phyloP scores from a whole-genome alignment of 2,797 vertebrate genomes.

The Artibeus jamaicensis region DNA sequence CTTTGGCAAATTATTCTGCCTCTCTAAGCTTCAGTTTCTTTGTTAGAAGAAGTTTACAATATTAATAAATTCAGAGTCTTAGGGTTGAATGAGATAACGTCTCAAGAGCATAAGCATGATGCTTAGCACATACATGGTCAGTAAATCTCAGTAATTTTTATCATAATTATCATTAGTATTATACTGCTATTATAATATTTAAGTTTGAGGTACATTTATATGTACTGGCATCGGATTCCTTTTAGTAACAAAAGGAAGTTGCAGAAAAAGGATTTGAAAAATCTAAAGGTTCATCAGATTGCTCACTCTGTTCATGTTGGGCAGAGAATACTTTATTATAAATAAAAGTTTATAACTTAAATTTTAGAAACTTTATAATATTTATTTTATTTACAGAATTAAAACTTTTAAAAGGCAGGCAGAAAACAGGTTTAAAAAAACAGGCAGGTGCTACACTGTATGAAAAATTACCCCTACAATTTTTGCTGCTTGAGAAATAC shows the following conservation, averaged over 20 bases:
- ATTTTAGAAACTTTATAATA: not conserved
- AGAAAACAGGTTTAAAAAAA: not conserved
- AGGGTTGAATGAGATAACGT: not conserved
- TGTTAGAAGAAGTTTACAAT: conserved; percentile 1
- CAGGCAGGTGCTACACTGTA: not conserved
- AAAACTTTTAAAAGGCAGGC: not conserved
- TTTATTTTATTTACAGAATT: conserved; percentile 27
- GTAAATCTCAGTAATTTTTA: not conserved
- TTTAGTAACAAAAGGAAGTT: not conserved
- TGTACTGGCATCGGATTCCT: not conserved
- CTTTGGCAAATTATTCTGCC: not conserved
- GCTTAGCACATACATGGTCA: not conserved
- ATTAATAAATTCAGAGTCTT: conserved; percentile 8
- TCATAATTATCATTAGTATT: not conserved
- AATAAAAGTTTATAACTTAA: not conserved
- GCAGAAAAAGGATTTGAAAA: not conserved
- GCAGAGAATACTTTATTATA: not conserved
- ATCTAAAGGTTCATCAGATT: not conserved
- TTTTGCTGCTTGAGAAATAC: not conserved
- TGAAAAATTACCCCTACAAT: not conserved
- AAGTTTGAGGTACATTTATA: not conserved
- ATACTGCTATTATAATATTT: not conserved
- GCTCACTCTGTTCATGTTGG: not conserved
- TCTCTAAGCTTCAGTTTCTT: not conserved
- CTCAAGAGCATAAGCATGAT: not conserved